These are phyloP conservation scores for Lottia scabra DNA, from an alignment of 2,888 invertebrate genomes.

Conservation along the genomic window DNA sequence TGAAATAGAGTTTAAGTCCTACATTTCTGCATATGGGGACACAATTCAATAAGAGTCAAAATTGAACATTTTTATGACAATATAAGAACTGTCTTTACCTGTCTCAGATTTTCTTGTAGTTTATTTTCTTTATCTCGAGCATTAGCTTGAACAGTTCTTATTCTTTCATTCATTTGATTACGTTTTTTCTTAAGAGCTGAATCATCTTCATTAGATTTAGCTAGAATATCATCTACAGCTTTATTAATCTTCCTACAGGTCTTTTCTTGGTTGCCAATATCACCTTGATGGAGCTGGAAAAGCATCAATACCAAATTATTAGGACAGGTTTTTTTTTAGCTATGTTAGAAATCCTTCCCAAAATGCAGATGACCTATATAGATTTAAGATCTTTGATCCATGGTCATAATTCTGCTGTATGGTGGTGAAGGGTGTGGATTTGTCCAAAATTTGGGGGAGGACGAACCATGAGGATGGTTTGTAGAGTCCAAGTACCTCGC, in stretches of 20 bases:
- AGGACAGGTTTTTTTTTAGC: too few species aligned
- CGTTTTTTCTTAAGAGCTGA: conserved; percentile 53
- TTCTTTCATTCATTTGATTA: conserved; percentile 62
- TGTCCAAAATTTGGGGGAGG: too few species aligned
- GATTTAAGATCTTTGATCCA: too few species aligned
- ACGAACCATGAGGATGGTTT: too few species aligned
- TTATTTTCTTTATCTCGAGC: conserved; percentile 64
- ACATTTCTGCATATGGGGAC: neutral
- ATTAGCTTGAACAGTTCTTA: conserved; percentile 54
- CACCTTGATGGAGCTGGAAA: conserved; percentile 61
- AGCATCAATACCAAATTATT: too few species aligned
- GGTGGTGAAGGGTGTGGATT: too few species aligned
- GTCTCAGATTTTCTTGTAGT: conserved; percentile 64
- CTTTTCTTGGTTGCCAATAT: conserved; percentile 60
- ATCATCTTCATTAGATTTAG: conserved; percentile 36
- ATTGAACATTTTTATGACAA: neutral
- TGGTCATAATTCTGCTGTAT: too few species aligned
- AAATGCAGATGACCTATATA: too few species aligned
- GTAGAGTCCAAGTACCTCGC: too few species aligned
- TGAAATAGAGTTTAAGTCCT: too few species aligned
- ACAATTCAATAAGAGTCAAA: neutral
- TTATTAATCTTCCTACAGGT: conserved; percentile 59
- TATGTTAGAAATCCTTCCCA: too few species aligned
- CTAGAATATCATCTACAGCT: conserved; percentile 59
- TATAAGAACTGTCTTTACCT: conserved; percentile 41